Evolutionary conservation across 2,797 vertebrate genomes (phyloP).

Genomic region (Thamnophis elegans): DNA sequence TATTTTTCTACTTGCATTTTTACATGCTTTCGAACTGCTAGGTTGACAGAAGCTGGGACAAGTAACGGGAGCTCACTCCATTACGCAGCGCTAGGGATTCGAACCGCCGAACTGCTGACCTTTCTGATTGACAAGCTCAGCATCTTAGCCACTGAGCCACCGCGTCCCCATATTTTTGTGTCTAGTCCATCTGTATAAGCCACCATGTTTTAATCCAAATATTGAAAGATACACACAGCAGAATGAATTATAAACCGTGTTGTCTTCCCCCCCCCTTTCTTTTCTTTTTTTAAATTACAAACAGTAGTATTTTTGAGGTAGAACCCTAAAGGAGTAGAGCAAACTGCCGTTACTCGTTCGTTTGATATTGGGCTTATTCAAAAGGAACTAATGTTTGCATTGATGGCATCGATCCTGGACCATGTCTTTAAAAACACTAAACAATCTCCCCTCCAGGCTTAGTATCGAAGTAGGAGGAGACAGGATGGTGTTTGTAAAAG

Average conservation of each 20-base stretch:
- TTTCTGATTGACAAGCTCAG: too few relatives aligned
- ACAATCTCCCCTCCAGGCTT: background rate
- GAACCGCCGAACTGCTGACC: too few relatives aligned
- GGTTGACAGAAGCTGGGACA: too few relatives aligned
- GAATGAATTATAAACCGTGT: conserved; percentile 43
- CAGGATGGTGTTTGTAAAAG: conserved; percentile 62
- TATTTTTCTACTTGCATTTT: too few relatives aligned
- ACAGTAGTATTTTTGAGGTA: conserved; percentile 5
- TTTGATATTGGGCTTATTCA: conserved; percentile 63
- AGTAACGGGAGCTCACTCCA: too few relatives aligned
- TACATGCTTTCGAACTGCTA: too few relatives aligned
- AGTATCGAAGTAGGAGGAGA: conserved; percentile 56
- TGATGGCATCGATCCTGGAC: conserved; percentile 65
- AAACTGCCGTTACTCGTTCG: conserved; percentile 51
- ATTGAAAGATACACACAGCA: conserved; percentile 49
- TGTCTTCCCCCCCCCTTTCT: background rate
- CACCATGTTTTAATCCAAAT: conserved; percentile 48
- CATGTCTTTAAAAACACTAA: conserved; percentile 50
- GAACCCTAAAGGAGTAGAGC: conserved; percentile 48
- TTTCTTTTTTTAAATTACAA: background rate
- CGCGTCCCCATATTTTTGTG: background rate
- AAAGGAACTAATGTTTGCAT: conserved; percentile 61
- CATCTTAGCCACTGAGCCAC: too few relatives aligned
- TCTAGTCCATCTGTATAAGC: conserved; percentile 32
- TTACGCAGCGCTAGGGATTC: too few relatives aligned